Evolutionary conservation across 1,140 invertebrate species (phyloP).

Genomic region (Prorops nasuta): DNA sequence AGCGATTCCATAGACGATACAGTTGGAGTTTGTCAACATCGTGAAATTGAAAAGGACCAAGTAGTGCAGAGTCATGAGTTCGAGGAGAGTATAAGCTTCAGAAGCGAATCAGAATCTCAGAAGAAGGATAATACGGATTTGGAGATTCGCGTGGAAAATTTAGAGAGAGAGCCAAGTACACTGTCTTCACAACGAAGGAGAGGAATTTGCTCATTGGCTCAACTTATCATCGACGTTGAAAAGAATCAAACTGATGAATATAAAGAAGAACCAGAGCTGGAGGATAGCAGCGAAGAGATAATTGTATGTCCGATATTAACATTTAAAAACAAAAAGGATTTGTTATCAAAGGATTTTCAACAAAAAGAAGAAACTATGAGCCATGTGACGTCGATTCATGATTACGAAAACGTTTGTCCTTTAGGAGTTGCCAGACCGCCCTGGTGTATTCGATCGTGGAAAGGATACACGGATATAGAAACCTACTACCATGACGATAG

Average conservation of each 20-base stretch:
- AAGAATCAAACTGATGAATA: neutral
- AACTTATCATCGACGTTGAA: slow-evolving; percentile 33
- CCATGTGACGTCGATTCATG: slow-evolving; percentile 63
- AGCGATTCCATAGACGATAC: slow-evolving; percentile 16
- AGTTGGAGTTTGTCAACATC: too few species aligned
- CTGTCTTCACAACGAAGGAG: slow-evolving; percentile 35
- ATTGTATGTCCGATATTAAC: neutral
- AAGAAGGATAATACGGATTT: slow-evolving; percentile 28
- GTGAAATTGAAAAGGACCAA: too few species aligned
- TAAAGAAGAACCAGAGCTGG: slow-evolving; percentile 2
- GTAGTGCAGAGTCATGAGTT: neutral
- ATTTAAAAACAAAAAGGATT: slow-evolving; percentile 12
- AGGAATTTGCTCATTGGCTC: slow-evolving; percentile 40
- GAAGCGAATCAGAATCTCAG: neutral
- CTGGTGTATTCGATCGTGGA: slow-evolving; percentile 69
- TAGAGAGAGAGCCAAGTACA: neutral
- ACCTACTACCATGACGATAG: slow-evolving; percentile 66
- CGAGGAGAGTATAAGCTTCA: neutral
- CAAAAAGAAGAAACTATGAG: slow-evolving; percentile 58
- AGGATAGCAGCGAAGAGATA: neutral
- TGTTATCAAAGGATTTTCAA: slow-evolving; percentile 16
- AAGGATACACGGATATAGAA: slow-evolving; percentile 66
- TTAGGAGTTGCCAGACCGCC: slow-evolving; percentile 65
- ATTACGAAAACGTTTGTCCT: slow-evolving; percentile 69
- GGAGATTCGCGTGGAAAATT: slow-evolving; percentile 11